These are phyloP conservation scores for Scolopax mira DNA, from an alignment of 2,113 vertebrate genomes.

Conservation along the genomic window DNA sequence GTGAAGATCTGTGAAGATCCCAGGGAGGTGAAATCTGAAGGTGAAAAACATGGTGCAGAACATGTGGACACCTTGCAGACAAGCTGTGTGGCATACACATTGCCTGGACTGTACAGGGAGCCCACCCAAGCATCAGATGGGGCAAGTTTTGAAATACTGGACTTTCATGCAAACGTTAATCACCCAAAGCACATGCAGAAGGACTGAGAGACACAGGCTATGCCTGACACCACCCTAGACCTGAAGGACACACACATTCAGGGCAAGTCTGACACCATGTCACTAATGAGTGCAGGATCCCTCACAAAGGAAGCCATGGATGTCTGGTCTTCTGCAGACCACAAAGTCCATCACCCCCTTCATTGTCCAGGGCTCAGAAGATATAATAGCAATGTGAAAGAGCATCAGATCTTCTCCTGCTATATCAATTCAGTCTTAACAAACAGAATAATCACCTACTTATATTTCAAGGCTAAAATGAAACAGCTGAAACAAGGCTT, in stretches of 20 bases:
- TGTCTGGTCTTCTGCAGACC: neutral
- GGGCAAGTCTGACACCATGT: neutral
- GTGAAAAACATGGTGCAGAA: neutral
- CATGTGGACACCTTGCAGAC: fast-evolving
- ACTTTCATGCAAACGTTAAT: neutral
- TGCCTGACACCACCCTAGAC: neutral
- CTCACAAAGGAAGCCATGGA: neutral
- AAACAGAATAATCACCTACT: neutral
- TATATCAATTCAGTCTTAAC: neutral
- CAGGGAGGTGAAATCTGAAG: neutral
- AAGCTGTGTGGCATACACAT: neutral
- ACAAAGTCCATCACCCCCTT: neutral
- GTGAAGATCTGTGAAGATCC: neutral
- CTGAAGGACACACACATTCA: neutral
- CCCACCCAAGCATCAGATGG: neutral
- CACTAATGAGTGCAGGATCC: neutral
- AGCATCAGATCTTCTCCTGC: neutral
- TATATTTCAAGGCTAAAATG: neutral
- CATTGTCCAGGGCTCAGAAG: neutral
- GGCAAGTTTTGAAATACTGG: neutral
- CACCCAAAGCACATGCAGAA: neutral
- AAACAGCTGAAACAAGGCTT: neutral
- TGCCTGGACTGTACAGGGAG: neutral
- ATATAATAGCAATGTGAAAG: neutral
- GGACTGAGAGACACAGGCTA: neutral